Base-by-base conservation (phyloP, 2,797 vertebrate species). In the Remorina albescens region DNA sequence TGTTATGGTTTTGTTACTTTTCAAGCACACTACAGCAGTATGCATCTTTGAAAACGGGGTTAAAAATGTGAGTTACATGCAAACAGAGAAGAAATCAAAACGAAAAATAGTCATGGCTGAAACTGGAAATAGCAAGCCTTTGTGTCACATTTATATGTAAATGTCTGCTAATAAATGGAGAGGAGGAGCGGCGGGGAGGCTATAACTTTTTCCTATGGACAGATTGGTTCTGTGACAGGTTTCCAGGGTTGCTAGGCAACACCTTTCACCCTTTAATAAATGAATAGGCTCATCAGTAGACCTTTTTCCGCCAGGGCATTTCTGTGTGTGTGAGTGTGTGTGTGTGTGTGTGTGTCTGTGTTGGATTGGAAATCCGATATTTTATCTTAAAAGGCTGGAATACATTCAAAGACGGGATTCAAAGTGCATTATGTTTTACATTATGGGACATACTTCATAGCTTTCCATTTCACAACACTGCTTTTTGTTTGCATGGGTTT, bases 181-280 rank as follows among this genome's bases (percentile, higher is more conserved):
- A 49, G 15, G 23, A 2, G 60, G 55, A 67, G 56, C 50, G 50
- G 30, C 61, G 42, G 44, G 71, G 61, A 63, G 42, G 44, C 71
- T 63, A 0, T 73, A 81, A 56, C 64, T 85, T 85, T 73, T 80
- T 49, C 34, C 50, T 65, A 41, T 67, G 63, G 75, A 80, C 77
- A 61, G 69, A 89, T 72, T 61, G 67, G 65, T 58, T 7, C 54
- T 79, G 80, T 85, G 69, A 81, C 68, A 86, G 67, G 78, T 69
- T 86, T 54, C 63, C 46, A 36, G 54, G 1, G 88, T 92, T 91
- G 86, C 93, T 87, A 92, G 67, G 91, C 90, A 90, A 93, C 88
- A 75, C 59, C 60, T 76, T 80, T 85, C 81, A 85, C 84, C 71
- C 78, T 87, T 88, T 87, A 88, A 92, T 89, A 91, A 88, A 91